These are phyloP conservation scores for Silurus aristotelis DNA, from an alignment of 2,797 vertebrate species.

Conservation along the genomic window DNA sequence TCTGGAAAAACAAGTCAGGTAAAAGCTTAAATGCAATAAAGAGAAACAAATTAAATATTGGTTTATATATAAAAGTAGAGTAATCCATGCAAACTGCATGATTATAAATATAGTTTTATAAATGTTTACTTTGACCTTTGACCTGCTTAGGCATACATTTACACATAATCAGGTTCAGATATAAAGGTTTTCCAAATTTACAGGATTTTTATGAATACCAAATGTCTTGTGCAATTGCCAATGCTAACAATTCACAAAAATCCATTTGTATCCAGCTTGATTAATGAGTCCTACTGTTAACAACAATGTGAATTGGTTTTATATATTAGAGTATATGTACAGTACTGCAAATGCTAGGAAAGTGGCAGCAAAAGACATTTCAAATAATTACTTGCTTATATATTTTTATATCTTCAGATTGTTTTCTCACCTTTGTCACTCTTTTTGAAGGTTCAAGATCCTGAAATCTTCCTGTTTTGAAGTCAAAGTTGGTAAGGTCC, in stretches of 20 bases:
- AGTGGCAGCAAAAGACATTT: not conserved
- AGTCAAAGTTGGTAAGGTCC: constrained; percentile 82
- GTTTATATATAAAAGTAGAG: not conserved
- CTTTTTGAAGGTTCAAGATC: constrained; percentile 50
- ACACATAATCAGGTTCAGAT: not conserved
- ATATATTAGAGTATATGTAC: not conserved
- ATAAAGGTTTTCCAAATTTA: not conserved
- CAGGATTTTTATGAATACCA: not conserved
- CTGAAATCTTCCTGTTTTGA: constrained; percentile 74
- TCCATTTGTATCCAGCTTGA: not conserved
- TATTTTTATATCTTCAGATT: not conserved
- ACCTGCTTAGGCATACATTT: not conserved
- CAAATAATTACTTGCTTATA: not conserved
- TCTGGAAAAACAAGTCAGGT: not conserved
- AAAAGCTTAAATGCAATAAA: not conserved
- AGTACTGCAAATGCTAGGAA: not conserved
- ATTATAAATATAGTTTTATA: not conserved
- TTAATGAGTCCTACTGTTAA: not conserved
- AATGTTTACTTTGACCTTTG: not conserved
- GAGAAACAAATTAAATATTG: not conserved
- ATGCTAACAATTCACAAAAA: not conserved
- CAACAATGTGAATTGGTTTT: not conserved
- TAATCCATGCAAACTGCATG: not conserved
- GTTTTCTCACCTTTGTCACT: constrained; percentile 61
- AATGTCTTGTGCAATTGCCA: not conserved